Evolutionary conservation across 2,113 vertebrate species (phyloP).

Genomic region (Zosterops borbonicus): DNA sequence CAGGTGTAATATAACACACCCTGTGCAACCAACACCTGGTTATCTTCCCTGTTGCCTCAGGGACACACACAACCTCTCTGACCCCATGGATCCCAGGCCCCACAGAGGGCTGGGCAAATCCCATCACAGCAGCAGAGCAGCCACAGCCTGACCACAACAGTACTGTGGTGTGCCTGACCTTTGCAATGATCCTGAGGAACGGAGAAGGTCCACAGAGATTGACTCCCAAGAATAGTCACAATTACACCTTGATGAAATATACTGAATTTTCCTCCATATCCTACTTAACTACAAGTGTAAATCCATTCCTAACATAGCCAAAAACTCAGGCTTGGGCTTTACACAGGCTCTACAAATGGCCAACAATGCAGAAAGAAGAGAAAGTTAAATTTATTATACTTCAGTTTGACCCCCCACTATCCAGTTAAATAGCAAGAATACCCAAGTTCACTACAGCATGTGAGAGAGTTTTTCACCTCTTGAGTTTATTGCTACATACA

Average conservation of each 20-base stretch:
- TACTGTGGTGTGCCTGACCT: background rate
- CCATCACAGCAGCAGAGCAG: background rate
- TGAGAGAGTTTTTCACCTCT: background rate
- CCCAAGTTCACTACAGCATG: background rate
- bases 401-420: background rate
- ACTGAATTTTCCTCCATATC: background rate
- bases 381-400: background rate
- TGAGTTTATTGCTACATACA: background rate
- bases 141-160: fast-evolving
- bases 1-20: background rate
- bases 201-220: background rate
- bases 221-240: background rate
- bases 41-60: background rate
- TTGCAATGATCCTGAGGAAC: background rate
- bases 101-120: background rate
- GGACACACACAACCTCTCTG: background rate
- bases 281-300: background rate
- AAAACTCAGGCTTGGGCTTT: background rate
- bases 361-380: background rate
- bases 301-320: background rate
- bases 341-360: background rate
- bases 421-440: background rate
- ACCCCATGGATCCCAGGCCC: background rate
- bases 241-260: background rate
- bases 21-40: background rate